phyloP scores from a whole-genome alignment of 2,888 invertebrate species.

The Clanis bilineata region DNA sequence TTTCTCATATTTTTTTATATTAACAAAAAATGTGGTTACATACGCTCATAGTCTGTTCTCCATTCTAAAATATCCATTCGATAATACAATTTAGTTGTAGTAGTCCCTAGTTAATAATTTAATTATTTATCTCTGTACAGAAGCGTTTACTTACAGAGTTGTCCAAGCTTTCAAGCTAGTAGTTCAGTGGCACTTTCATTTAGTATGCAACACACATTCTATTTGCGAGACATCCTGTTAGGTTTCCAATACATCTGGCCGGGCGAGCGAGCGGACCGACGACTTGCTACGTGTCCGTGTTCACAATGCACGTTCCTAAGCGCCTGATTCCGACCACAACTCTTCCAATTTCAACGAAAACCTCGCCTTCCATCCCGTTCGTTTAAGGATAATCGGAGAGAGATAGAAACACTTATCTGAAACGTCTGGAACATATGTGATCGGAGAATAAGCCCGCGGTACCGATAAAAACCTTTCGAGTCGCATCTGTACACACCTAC shows the following conservation, averaged over 20 bases:
- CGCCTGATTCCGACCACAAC: slow-evolving; percentile 4
- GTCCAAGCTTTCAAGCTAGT: slow-evolving; percentile 26
- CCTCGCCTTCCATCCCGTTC: not conserved
- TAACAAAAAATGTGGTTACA: too few species aligned
- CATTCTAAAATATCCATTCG: too few species aligned
- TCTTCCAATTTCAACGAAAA: not conserved
- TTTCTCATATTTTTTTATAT: too few species aligned
- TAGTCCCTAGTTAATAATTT: not conserved
- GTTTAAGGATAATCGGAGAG: not conserved
- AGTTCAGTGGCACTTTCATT: slow-evolving; percentile 41
- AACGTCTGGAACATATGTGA: not conserved
- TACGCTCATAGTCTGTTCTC: too few species aligned
- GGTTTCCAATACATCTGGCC: slow-evolving; percentile 79
- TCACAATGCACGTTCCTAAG: slow-evolving; percentile 42
- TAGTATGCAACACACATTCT: slow-evolving; percentile 67
- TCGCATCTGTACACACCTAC: slow-evolving; percentile 9
- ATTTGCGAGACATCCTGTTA: slow-evolving; percentile 79
- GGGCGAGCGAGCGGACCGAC: slow-evolving; percentile 52
- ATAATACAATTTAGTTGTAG: not conserved
- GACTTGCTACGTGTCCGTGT: slow-evolving; percentile 60
- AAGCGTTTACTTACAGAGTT: not conserved
- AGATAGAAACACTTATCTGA: slow-evolving; percentile 1
- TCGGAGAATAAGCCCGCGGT: not conserved
- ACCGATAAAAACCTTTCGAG: slow-evolving; percentile 7
- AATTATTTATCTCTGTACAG: not conserved